These are phyloP conservation scores for Urocynchramus pylzowi DNA, from an alignment of 2,113 vertebrate species.

Conservation along the genomic window DNA sequence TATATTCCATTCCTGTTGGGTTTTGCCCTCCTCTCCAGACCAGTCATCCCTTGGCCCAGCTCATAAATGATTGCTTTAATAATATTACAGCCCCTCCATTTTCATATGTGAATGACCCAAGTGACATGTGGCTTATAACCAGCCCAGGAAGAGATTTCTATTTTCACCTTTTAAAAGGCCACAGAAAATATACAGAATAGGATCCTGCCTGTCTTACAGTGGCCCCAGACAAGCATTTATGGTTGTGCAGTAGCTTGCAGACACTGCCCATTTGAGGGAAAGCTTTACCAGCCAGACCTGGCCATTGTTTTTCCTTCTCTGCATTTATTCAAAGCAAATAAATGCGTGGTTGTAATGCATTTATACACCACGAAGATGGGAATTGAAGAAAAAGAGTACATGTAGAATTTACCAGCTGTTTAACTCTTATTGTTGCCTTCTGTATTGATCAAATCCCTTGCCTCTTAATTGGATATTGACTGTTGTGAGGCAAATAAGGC, in stretches of 20 bases:
- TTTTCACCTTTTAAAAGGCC: conserved; percentile 22
- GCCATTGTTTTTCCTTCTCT: background rate
- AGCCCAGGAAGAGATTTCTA: background rate
- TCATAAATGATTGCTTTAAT: conserved; percentile 17
- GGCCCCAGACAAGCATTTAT: background rate
- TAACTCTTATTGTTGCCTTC: conserved; percentile 45
- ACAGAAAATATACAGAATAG: background rate
- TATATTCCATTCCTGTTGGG: background rate
- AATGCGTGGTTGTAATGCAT: no score
- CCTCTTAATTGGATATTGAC: conserved; percentile 64
- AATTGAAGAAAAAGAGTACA: background rate
- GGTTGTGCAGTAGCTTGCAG: background rate
- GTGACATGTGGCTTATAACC: background rate
- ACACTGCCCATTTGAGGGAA: background rate
- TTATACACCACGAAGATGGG: background rate
- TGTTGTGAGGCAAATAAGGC: conserved; percentile 59
- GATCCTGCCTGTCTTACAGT: background rate
- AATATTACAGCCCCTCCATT: background rate
- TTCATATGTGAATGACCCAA: conserved; percentile 10
- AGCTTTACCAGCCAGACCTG: background rate
- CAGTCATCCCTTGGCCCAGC: background rate
- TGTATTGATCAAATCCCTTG: conserved; percentile 20
- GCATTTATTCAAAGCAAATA: background rate
- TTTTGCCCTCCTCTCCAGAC: background rate
- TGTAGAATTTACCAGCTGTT: conserved; percentile 31